Base-by-base conservation (phyloP, 2,888 invertebrate species). In the Ceriagrion tenellum region DNA sequence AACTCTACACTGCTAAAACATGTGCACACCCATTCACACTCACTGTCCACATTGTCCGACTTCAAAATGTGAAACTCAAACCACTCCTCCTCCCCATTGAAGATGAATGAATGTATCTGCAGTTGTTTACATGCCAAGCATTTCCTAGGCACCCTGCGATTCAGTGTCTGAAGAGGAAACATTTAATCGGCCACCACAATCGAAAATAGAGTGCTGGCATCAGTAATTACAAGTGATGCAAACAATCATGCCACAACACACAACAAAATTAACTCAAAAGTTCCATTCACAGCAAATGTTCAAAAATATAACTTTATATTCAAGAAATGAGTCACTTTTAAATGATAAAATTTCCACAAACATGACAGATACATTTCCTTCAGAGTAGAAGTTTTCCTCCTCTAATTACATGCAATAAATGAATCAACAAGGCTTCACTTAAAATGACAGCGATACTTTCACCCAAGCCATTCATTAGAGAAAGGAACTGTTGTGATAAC, bases 401-500 rank as follows among this genome's bases (percentile, higher is more conserved):
- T 26, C 6, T 13, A 81, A 81, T 81, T 30, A 16, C 81, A 35
- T 13, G 26, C 81, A 81, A 35, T 26, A 81, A 13, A 26, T 81
- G 30, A 81, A 35, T 81, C 81, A 35, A 35, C 6, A 81, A 30
- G n/a, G 23, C 69, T 69, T 47, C 0, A 26, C 23, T 81, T 81
- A 35, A n/a, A 30, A 35, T 81, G 81, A 81, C 30, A 81, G n/a
- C 35, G 69, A 69, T 69, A 69, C 3, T 81, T 81, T 81, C 18
- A 81, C n/a, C 81, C 81, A 81, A 81, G 81, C 35, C 18, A 18
- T 16, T 81, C 81, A 81, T 81, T 13, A 81, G 81, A 81, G 81
- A 81, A 13, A 35, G 81, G 81, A 81, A 69, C 69, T 69, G 69
- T 69, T 69, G 81, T 81, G 81, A 81, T 35, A 69, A 81, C 81